Evolutionary conservation across 2,888 invertebrate genomes (phyloP).

Genomic region (Vandiemenella viatica): DNA sequence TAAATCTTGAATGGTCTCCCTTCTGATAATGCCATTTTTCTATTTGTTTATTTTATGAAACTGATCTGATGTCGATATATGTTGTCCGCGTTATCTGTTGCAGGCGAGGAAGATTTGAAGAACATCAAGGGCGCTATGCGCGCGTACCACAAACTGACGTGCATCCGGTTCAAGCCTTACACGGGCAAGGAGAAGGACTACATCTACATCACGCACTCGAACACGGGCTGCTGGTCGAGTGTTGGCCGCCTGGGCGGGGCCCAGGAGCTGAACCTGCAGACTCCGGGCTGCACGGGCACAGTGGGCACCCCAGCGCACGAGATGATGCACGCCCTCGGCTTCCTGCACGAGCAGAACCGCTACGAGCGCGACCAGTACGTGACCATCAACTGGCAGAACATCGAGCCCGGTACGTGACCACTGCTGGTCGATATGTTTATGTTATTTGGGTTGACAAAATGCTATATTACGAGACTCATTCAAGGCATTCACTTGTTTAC

Average conservation of each 20-base stretch:
- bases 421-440: too few species aligned
- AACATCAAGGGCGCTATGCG: constrained; percentile 53
- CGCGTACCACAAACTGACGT: constrained; percentile 60
- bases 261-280: constrained; percentile 37
- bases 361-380: constrained; percentile 57
- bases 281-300: constrained; percentile 53
- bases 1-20: too few species aligned
- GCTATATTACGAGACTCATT: too few species aligned
- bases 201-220: constrained; percentile 48
- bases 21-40: too few species aligned
- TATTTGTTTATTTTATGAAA: too few species aligned
- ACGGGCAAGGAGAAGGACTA: constrained; percentile 46
- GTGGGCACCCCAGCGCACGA: constrained; percentile 66
- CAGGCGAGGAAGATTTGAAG: constrained; percentile 40
- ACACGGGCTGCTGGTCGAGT: constrained; percentile 68
- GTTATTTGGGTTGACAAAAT: too few species aligned
- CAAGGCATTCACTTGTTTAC: too few species aligned
- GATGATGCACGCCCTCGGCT: constrained; percentile 63
- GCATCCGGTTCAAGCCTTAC: constrained; percentile 53
- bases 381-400: constrained; percentile 49
- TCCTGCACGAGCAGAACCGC: constrained; percentile 69
- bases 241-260: constrained; percentile 52
- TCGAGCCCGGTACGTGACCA: constrained; percentile 38
- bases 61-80: too few species aligned
- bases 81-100: too few species aligned